A percentile compares a stretch with the other conserved stretches of the same genome.
These are phyloP conservation scores for Phainopepla nitens DNA, from an alignment of 2,113 vertebrate species.

Conservation along the genomic window DNA sequence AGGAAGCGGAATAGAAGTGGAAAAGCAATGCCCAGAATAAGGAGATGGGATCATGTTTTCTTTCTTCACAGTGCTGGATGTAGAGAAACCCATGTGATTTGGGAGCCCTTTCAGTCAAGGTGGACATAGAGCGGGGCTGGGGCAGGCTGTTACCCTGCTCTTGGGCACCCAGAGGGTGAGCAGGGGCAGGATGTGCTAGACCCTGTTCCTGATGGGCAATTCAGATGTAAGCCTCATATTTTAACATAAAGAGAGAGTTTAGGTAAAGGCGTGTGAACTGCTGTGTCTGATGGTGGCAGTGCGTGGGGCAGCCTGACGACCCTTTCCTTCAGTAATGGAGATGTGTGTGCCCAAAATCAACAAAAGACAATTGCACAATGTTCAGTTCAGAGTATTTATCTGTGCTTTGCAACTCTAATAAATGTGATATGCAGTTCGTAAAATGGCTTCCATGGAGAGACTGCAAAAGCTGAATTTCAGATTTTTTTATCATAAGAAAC, in stretches of 20 bases:
- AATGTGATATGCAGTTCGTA: background rate
- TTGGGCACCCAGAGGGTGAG: accelerated
- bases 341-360: background rate
- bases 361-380: background rate
- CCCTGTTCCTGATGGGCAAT: background rate
- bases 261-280: background rate
- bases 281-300: background rate
- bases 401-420: background rate
- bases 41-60: background rate
- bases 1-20: background rate
- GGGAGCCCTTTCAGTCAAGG: background rate
- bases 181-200: background rate
- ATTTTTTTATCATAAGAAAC: background rate
- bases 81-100: background rate
- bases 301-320: background rate
- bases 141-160: background rate
- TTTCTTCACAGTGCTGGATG: background rate
- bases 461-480: background rate
- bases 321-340: background rate
- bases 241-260: background rate
- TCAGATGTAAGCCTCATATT: background rate
- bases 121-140: background rate
- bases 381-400: background rate
- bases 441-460: background rate
- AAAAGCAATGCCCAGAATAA: background rate